Base-by-base conservation (phyloP, 2,888 invertebrate genomes). In the Ichneumoninae sp. region DNA sequence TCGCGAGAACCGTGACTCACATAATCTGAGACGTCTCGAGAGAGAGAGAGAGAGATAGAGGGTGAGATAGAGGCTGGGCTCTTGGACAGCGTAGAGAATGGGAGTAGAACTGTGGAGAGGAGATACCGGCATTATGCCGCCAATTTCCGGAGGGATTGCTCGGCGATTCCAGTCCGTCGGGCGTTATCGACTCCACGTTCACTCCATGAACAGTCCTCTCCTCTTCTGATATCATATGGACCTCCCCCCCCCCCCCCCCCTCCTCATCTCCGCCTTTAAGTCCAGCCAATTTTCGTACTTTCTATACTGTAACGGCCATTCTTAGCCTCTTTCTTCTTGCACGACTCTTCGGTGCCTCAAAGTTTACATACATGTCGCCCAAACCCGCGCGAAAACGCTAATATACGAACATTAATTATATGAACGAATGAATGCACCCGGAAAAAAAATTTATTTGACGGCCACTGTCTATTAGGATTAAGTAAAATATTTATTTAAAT, bases 121-220 rank as follows among this genome's bases (percentile, higher is more conserved):
- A 86, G 84, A 84, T 86, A 86, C 68, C 82, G 70, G 86, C 72
- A 86, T 86, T 86, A 86, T 82, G 80, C 86, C 84, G 82, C 84
- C 82, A 86, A 82, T 86, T 86, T 85, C 86, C 83, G 83, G 69
- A 75, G 79, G 80, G 77, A 82, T 80, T 82, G 66, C 52, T 70
- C 69, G 47, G 57, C 68, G 77, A 80, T 82, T 86, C 82, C 77
- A 78, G 84, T 75, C 70, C 78, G 78, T 69, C 68, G 54, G 44
- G 70, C 77, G 69, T 44, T 81, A 69, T 75, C 84, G 84, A 84
- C 40, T 69, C 69, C 77, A 36, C 74, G 62, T 75, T 10, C n/a
- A n/a, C 74, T 71, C 22, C 52, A 65, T n/a, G 30, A 50, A 62
- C 30, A 36, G 60, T n/a, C 62, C 62, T 30, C 47, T 70, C 76